Base-by-base conservation (phyloP, 30 jellyfish, hydroid and myxozoan species). In the Rhopilema esculentum region DNA sequence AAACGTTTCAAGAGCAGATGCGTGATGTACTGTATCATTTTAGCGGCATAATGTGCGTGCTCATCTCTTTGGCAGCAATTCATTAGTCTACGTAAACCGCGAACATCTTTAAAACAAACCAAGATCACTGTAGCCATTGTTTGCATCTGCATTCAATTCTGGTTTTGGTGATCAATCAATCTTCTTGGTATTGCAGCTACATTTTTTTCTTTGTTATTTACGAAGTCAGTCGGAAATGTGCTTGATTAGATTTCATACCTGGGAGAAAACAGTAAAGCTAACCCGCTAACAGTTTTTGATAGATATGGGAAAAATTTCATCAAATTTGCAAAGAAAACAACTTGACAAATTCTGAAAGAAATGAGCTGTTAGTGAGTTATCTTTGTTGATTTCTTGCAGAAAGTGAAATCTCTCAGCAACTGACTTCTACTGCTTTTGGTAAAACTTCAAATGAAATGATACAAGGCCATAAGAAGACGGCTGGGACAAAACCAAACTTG, bases 381-480 rank as follows among this genome's bases (percentile, higher is more conserved):
- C 81, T 72, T 72, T 72, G 33, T 72, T 84, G 93, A 61, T 84
- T 72, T 69, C 77, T 84, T 84, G 93, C 84, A 84, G 93, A 84
- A 73, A 84, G 74, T 84, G 87, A 84, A 40, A 84, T 72, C 81
- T 51, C 80, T 25, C 87, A 84, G 40, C 93, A 84, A 72, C 29
- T 84, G 83, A 84, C 84, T 25, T 70, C 93, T 18, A 69, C 69
- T 20, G 80, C 89, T 24, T 20, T 83, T 63, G 82, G 80, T 48
- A 72, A 31, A 17, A 33, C n/a, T 19, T 17, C 70, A 15, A 51
- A 66, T 16, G 90, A 80, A 19, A 80, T 72, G 21, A 65, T 80
- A 18, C 24, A 27, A 17, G 93, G 72, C 49, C 87, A 84, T 33
- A 84, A 84, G 74, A 84, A 84, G 93, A 84, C 93, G 31, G 87